Conservation (phyloP, 2,113 vertebrate genomes). For the Caretta caretta region DNA sequence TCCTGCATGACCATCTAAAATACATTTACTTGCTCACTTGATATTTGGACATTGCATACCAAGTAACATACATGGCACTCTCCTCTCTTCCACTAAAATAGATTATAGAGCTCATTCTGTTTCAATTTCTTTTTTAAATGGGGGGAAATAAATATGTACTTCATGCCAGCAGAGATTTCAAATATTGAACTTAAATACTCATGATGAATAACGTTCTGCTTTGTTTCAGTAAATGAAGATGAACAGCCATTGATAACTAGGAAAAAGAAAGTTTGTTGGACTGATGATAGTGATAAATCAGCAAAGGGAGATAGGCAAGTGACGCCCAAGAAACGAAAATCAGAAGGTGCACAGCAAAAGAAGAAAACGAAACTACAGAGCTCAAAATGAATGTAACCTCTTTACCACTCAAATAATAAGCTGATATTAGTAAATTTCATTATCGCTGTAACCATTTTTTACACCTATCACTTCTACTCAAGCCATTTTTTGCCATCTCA, state of each 20-base stretch:
- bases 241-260: neutral
- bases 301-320: slow-evolving; percentile 6
- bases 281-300: neutral
- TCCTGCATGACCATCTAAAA: neutral
- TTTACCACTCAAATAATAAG: neutral
- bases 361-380: slow-evolving; percentile 68
- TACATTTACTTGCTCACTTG: neutral
- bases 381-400: slow-evolving; percentile 11
- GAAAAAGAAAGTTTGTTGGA: neutral
- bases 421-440: neutral
- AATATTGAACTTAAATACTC: neutral
- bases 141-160: neutral
- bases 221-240: slow-evolving; percentile 71
- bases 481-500: neutral
- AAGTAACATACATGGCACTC: neutral
- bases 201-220: slow-evolving; percentile 10
- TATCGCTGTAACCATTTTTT: neutral
- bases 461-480: neutral
- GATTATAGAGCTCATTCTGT: neutral
- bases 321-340: slow-evolving; percentile 48
- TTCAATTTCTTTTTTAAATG: neutral
- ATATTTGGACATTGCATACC: neutral
- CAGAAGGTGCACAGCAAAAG: slow-evolving; percentile 15
- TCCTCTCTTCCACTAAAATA: neutral
- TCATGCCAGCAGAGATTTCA: neutral